Evolutionary conservation across 2,888 invertebrate genomes (phyloP).

Genomic region (Ectobius pallidus): DNA sequence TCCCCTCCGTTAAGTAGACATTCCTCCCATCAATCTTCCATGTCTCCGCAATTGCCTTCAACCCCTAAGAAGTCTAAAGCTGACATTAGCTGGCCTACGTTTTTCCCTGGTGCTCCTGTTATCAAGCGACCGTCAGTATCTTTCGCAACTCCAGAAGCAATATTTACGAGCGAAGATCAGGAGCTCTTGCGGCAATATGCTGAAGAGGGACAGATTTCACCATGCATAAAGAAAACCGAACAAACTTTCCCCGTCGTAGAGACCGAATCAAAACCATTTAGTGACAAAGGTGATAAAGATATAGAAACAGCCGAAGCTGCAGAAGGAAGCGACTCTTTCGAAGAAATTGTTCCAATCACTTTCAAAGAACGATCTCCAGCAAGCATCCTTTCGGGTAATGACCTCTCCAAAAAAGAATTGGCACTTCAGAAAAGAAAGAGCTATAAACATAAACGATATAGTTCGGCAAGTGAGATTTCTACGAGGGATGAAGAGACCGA

Average conservation of each 20-base stretch:
- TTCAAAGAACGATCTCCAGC: constrained; percentile 13
- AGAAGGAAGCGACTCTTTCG: not conserved
- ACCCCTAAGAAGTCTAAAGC: constrained; percentile 29
- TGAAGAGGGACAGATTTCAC: not conserved
- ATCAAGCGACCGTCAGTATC: constrained; percentile 36
- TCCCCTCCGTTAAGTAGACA: not conserved
- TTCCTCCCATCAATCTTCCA: not conserved
- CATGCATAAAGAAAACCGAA: not conserved
- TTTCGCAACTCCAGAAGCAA: constrained; percentile 24
- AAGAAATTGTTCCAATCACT: not conserved
- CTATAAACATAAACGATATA: constrained; percentile 35
- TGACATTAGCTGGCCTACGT: constrained; percentile 42
- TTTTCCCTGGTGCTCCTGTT: constrained; percentile 36
- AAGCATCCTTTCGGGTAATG: constrained; percentile 23
- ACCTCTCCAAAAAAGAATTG: constrained; percentile 39
- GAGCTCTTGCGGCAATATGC: not conserved
- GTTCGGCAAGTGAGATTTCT: constrained; percentile 1
- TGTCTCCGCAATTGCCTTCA: not conserved
- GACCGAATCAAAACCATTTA: not conserved
- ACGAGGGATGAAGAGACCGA: constrained; percentile 25
- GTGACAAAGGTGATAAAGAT: not conserved
- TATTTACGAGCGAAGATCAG: constrained; percentile 4
- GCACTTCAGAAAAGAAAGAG: constrained; percentile 35
- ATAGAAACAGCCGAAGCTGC: not conserved
- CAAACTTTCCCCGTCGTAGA: not conserved